phyloP scores from a whole-genome alignment of 2,888 invertebrate genomes.

The Eupithecia dodoneata region DNA sequence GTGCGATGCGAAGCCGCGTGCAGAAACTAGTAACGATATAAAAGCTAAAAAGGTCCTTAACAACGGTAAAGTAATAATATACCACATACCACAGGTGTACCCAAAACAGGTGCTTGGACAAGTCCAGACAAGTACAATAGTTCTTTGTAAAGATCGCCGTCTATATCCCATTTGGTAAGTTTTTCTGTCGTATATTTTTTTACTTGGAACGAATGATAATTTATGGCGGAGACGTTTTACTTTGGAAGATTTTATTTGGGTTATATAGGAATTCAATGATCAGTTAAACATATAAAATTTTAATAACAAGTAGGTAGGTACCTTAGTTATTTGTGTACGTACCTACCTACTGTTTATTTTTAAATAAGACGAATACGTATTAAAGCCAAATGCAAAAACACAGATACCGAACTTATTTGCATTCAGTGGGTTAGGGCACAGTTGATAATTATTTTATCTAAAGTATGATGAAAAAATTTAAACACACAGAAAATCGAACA shows the following conservation, averaged over 20 bases:
- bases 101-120: slow-evolving; percentile 73
- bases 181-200: slow-evolving; percentile 58
- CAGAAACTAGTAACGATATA: background rate
- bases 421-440: too few species aligned
- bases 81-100: slow-evolving; percentile 78
- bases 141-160: slow-evolving; percentile 66
- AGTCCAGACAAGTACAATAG: slow-evolving; percentile 77
- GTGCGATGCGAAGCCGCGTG: too few species aligned
- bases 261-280: background rate
- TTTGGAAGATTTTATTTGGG: slow-evolving; percentile 18
- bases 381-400: too few species aligned
- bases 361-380: background rate
- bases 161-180: slow-evolving; percentile 63
- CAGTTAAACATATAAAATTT: background rate
- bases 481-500: too few species aligned
- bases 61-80: slow-evolving; percentile 57
- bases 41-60: slow-evolving; percentile 14
- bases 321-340: background rate
- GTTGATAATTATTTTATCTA: too few species aligned
- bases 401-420: too few species aligned
- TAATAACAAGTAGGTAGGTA: background rate
- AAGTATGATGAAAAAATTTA: too few species aligned
- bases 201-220: slow-evolving; percentile 63
- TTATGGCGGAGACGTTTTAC: slow-evolving; percentile 62
- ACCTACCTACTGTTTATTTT: background rate